Base-by-base conservation (phyloP, 1,140 invertebrate species). In the Drosophila erecta region DNA sequence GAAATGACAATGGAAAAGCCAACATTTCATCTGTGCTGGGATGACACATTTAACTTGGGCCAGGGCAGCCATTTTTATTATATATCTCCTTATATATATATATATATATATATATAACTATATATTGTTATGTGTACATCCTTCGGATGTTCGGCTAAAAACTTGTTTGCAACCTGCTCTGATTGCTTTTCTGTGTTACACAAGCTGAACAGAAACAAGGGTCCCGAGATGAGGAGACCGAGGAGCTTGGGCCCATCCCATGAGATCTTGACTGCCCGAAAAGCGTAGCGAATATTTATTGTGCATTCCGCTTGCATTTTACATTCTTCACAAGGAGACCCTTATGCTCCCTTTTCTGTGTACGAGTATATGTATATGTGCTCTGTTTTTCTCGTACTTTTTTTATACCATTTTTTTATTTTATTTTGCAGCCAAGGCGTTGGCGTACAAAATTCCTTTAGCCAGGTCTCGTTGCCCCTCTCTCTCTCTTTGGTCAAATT, bases 91-190 rank as follows among this genome's bases (percentile, higher is more conserved):
- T 12, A 11, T 11, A 20, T 30, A 15, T 24, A 27, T 43, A n/a
- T 40, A n/a, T 60, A 57, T 43, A 20, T 40, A 15, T 38, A 4
- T 41, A 15, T 17, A 3, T 35, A 15, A 49, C 10, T 17, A 3
- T 41, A 10, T 33, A 43, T 30, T 7, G 0, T 38, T 44, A 15
- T 65, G 41, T 54, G 56, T 38, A 35, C 66, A 70, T 70, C 66
- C 66, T 70, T 67, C 24, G 47, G 58, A 43, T 44, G 46, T 44
- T 66, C 22, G 44, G 30, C 47, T n/a, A 46, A 46, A 76, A 76
- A 86, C 83, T 89, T 76, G 84, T 87, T 89, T 87, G 70, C 84
- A 89, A 87, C 84, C 84, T 87, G 83, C 84, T 89, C 81, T 87
- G 79, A 79, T 89, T 89, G 83, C 84, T 84, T 87, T 86, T 81